Evolutionary conservation across 1,140 invertebrate species (phyloP), one percentile per base, ranked within the genome.

Genomic region (Cydia fagiglandana): DNA sequence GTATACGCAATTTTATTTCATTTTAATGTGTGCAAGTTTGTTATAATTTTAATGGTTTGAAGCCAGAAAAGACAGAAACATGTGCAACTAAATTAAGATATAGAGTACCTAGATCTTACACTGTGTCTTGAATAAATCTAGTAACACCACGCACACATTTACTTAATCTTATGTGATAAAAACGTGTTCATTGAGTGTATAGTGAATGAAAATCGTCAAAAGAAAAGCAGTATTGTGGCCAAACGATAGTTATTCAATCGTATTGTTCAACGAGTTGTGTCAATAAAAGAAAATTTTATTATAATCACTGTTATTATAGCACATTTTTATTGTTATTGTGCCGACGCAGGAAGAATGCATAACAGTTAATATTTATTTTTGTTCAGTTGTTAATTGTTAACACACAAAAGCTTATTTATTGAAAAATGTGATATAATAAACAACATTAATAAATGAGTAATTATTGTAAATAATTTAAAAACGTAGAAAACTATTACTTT

Each of bases 231-330:
- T 10, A 61, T 61, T 61, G 56, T 61, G 17, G 56, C 56, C 56
- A 61, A 24, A 61, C 9, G 56, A 61, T 61, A 1, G 6, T 61
- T 20, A 61, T 61, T 24, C 20, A 56, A 56, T 56, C 15, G 15
- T 56, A 20, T 24, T 61, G 56, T 61, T 61, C 10, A 61, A 24
- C 17, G 20, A 20, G 56, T 61, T 61, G 24, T 24, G 20, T n/a
- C 56, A 61, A 74, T 50, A 74, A 9, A 45, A 50, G 45, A 50
- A 45, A 50, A 70, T 38, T 10, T 70, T 70, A 38, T 45, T 30
- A n/a, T 38, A 28, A 17, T 17, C 20, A 24, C 10, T 24, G 20
- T 74, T 74, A 50, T 50, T 74, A 17, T 28, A 45, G 38, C 34
- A 15, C 0, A 20, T 61, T 61, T 24, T 61, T 12, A 61, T 24